phyloP scores from a whole-genome alignment of 2,797 vertebrate species.

The Toxotes lorentzi region DNA sequence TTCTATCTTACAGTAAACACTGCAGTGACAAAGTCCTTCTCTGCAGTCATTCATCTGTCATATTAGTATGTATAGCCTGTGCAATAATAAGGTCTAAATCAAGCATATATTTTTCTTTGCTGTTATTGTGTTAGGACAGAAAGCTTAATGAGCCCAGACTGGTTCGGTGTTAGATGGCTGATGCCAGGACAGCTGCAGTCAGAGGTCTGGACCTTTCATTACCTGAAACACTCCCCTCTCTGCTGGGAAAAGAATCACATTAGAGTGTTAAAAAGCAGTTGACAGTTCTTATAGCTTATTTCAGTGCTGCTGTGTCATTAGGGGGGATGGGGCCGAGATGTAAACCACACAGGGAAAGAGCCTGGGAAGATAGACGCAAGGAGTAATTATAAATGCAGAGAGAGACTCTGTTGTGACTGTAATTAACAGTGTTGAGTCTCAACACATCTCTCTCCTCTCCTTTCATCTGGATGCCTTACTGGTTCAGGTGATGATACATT shows the following conservation, averaged over 20 bases:
- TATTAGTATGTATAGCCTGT: not conserved
- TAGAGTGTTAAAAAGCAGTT: slow-evolving; percentile 58
- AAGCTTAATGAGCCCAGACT: slow-evolving; percentile 14
- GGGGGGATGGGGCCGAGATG: slow-evolving; percentile 37
- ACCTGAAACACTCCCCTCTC: slow-evolving; percentile 45
- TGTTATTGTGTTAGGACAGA: not conserved
- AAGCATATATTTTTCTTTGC: not conserved
- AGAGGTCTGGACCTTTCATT: slow-evolving; percentile 59
- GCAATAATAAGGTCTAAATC: not conserved
- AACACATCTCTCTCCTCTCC: slow-evolving; percentile 47
- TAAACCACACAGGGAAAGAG: slow-evolving; percentile 56
- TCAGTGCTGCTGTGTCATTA: slow-evolving; percentile 64
- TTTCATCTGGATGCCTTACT: slow-evolving; percentile 40
- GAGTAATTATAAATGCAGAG: slow-evolving; percentile 71
- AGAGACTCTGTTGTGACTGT: slow-evolving; percentile 57
- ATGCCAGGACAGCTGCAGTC: slow-evolving; percentile 54
- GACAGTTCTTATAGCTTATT: slow-evolving; percentile 61
- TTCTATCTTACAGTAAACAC: slow-evolving; percentile 16
- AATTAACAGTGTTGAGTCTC: slow-evolving; percentile 66
- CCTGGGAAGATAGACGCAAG: slow-evolving; percentile 47
- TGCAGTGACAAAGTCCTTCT: slow-evolving; percentile 1
- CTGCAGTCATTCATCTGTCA: not conserved
- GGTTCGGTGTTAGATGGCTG: not conserved
- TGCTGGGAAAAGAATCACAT: slow-evolving; percentile 51
- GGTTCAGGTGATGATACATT: slow-evolving; percentile 41